Evolutionary conservation across 92 coral and sea anemone genomes (phyloP), one percentile per base, ranked within the genome.

Genomic region (Actinernus sp.): DNA sequence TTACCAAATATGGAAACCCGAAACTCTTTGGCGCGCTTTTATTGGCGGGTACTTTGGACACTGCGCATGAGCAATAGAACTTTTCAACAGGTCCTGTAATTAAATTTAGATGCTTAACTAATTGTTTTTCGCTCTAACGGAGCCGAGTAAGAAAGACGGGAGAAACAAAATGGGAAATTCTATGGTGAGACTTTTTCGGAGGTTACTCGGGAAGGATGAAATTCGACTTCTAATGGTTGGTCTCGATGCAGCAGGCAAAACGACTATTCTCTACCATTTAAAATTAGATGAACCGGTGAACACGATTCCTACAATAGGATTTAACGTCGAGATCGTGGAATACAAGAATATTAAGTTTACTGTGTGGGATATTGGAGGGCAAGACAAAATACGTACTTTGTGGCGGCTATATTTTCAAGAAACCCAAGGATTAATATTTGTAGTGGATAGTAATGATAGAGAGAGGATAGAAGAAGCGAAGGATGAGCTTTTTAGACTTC

Each of bases 351-450:
- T 95, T 29, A 95, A 87, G 34, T 95, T 95, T 67, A 95, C 99
- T 0, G 97, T 95, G 23, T 95, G 99, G 99, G 99, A 95, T 30
- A 95, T 95, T 22, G 99, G 99, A 6, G 99, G 99, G 3, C 99
- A 95, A 66, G 99, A 91, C 67, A 95, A 95, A 61, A 95, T 95
- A 31, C 97, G 99, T 28, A 83, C 86, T 1, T 58, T 95, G 13
- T 95, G 99, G 99, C 84, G 99, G 12, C 79, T 95, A 0, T 95
- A 95, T 70, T 95, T 83, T 44, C 99, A 95, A 68, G 97, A 95
- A 68, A 95, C 97, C 24, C 97, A 95, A 52, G 99, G 99, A 7
- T 79, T 95, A 9, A 81, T 95, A 16, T 95, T 95, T 44, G 99
- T 95, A 18, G 97, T 95, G 22, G 99, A 95, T 24, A 95, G 99